Conservation (phyloP, 2,888 invertebrate species). For the Heteromyza rotundicornis region DNA sequence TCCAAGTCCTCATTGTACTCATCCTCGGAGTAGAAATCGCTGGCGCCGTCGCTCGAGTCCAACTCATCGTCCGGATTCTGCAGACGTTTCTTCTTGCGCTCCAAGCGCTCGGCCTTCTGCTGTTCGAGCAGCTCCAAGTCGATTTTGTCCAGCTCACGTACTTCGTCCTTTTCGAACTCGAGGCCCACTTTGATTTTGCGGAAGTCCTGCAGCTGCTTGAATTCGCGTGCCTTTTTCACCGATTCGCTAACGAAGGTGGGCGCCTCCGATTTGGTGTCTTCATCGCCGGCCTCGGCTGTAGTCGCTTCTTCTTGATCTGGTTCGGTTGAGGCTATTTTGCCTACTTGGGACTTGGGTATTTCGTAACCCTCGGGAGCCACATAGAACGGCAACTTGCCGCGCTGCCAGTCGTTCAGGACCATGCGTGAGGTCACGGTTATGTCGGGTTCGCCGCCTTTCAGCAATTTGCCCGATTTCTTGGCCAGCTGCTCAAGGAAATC, state of each 20-base stretch:
- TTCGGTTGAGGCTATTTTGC: constrained; percentile 26
- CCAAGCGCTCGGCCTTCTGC: constrained; percentile 58
- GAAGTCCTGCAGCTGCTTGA: constrained; percentile 75
- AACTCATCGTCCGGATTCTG: constrained; percentile 51
- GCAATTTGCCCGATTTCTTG: constrained; percentile 81
- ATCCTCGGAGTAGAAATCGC: constrained; percentile 73
- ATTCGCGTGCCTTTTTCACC: constrained; percentile 62
- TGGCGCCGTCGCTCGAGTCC: constrained; percentile 70
- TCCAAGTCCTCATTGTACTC: constrained; percentile 65
- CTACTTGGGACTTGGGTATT: constrained; percentile 67
- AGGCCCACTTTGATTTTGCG: constrained; percentile 78
- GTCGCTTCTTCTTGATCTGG: constrained; percentile 41
- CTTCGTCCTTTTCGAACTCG: constrained; percentile 70
- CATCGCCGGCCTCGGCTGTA: constrained; percentile 36
- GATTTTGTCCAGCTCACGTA: constrained; percentile 60
- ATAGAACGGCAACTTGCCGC: constrained; percentile 96
- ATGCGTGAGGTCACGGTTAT: constrained; percentile 86
- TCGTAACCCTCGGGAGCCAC: constrained; percentile 85
- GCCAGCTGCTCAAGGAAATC: constrained; percentile 95
- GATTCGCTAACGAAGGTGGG: constrained; percentile 61
- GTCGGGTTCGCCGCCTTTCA: constrained; percentile 98
- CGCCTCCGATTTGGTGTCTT: constrained; percentile 51
- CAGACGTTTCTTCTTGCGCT: constrained; percentile 46
- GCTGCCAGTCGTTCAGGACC: constrained; percentile 98
- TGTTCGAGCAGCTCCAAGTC: constrained; percentile 69